phyloP scores from a whole-genome alignment of 2,113 vertebrate species.

The Hypocryptadius cinnamomeus region DNA sequence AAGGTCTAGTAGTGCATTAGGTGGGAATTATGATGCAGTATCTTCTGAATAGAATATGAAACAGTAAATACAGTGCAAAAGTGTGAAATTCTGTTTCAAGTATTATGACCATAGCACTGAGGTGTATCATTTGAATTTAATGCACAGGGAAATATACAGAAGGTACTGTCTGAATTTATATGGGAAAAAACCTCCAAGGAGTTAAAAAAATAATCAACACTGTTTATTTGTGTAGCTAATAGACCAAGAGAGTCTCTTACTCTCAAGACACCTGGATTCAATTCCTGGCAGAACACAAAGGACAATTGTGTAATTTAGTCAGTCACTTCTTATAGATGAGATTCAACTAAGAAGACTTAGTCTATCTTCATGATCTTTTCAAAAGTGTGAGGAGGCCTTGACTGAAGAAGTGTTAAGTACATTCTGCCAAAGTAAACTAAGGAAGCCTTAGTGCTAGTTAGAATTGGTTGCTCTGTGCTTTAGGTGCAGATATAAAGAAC shows the following conservation, averaged over 20 bases:
- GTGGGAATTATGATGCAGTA: not conserved
- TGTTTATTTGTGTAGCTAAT: not conserved
- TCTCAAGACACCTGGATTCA: not conserved
- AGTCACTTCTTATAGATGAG: not conserved
- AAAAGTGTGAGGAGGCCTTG: not conserved
- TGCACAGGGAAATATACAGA: not conserved
- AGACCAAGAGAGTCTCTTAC: not conserved
- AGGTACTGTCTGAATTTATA: not conserved
- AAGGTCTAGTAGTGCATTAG: not conserved
- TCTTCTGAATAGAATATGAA: not conserved
- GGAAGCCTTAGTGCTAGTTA: not conserved
- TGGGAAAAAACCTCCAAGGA: not conserved
- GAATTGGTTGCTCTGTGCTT: not conserved
- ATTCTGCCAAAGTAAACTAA: not conserved
- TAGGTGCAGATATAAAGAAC: not conserved
- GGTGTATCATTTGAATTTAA: conserved; percentile 18
- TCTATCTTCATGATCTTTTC: conserved; percentile 22
- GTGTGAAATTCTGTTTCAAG: not conserved
- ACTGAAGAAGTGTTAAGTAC: not conserved
- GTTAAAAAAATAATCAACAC: not conserved
- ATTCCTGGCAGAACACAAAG: conserved; percentile 1
- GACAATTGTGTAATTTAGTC: not conserved
- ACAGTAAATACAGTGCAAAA: not conserved
- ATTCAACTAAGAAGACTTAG: not conserved
- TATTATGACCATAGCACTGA: not conserved